Conservation (phyloP, 2,797 vertebrate genomes). For the Phyllotis vaccarum region DNA sequence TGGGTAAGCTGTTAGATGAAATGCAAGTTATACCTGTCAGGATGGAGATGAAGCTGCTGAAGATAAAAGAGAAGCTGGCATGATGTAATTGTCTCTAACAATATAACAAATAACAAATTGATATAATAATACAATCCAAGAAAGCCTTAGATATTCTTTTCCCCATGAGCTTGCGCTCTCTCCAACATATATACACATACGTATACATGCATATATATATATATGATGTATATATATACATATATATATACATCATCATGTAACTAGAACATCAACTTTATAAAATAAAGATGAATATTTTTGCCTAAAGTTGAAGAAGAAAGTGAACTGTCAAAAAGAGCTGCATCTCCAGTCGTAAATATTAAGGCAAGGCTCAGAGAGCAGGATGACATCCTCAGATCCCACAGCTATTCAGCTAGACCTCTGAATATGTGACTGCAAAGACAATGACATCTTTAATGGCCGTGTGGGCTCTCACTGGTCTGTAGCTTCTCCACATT, state of each 20-base stretch:
- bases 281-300: neutral
- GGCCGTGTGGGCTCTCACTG: neutral
- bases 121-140: neutral
- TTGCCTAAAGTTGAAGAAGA: neutral
- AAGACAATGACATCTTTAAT: neutral
- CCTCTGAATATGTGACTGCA: neutral
- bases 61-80: neutral
- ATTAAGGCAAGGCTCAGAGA: neutral
- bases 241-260: neutral
- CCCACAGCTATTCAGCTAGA: neutral
- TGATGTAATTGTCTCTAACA: neutral
- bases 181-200: too few relatives aligned
- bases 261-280: neutral
- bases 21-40: neutral
- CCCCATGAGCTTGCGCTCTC: neutral
- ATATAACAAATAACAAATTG: neutral
- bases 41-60: neutral
- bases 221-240: too few relatives aligned
- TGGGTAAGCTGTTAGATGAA: slow-evolving; percentile 13
- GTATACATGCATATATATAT: too few relatives aligned
- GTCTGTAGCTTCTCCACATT: neutral
- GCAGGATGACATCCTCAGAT: neutral
- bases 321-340: neutral
- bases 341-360: neutral
- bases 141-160: neutral